phyloP scores from a whole-genome alignment of 2,888 invertebrate genomes.

The Linnaemya vulpina region DNA sequence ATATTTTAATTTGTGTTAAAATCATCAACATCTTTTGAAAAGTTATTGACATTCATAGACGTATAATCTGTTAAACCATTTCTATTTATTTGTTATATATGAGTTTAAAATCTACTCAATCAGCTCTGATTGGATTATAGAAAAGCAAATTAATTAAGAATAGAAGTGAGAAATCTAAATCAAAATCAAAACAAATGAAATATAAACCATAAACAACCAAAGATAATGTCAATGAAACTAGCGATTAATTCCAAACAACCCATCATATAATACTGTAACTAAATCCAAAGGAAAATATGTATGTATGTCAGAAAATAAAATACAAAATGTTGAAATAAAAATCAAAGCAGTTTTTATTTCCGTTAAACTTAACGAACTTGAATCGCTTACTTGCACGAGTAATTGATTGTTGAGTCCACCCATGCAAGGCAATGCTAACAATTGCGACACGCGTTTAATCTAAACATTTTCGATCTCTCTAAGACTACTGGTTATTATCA shows the following conservation, averaged over 20 bases:
- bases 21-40: too few species aligned
- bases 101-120: not conserved
- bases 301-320: slow-evolving; percentile 38
- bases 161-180: not conserved
- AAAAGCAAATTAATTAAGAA: not conserved
- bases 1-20: too few species aligned
- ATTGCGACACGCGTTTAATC: too few species aligned
- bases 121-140: not conserved
- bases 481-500: too few species aligned
- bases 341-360: not conserved
- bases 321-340: slow-evolving; percentile 58
- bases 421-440: too few species aligned
- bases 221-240: slow-evolving; percentile 33
- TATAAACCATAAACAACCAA: slow-evolving; percentile 36
- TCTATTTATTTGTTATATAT: not conserved
- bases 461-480: too few species aligned
- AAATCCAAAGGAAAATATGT: slow-evolving; percentile 23
- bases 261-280: slow-evolving; percentile 22
- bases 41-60: too few species aligned
- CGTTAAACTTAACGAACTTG: too few species aligned
- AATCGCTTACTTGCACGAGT: too few species aligned
- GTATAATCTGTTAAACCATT: not conserved
- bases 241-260: slow-evolving; percentile 34
- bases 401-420: too few species aligned
- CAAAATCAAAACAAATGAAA: slow-evolving; percentile 17